Evolutionary conservation across 2,113 vertebrate genomes (phyloP).

Genomic region (Tragelaphus scriptus): DNA sequence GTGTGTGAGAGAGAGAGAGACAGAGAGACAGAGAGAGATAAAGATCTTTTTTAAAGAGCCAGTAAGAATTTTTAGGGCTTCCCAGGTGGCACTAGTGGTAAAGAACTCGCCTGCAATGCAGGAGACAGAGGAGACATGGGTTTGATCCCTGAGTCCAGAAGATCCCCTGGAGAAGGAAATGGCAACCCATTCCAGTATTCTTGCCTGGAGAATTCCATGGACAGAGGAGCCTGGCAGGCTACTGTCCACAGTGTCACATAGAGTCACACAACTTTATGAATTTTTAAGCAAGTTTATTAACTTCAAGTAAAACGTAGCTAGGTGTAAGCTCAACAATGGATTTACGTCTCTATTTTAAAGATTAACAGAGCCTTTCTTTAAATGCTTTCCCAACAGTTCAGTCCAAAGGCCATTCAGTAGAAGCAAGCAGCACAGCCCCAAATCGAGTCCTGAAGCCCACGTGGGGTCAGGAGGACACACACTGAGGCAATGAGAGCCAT

Average conservation of each 20-base stretch:
- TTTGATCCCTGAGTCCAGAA: background rate
- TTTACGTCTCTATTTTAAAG: background rate
- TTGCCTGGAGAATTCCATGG: background rate
- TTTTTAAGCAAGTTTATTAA: slow-evolving; percentile 13
- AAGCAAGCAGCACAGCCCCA: background rate
- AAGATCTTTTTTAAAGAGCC: background rate
- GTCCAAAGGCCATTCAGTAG: background rate
- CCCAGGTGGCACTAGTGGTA: background rate
- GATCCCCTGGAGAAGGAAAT: background rate
- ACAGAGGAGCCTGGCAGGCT: background rate
- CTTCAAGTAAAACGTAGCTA: background rate
- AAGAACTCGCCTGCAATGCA: background rate
- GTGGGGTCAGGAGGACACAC: background rate
- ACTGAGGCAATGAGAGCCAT: background rate
- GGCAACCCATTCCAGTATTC: background rate
- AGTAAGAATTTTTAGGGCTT: background rate
- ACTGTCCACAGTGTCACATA: background rate
- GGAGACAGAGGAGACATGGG: background rate
- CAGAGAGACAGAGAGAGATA: background rate
- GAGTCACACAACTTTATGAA: background rate
- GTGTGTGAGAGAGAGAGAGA: no score
- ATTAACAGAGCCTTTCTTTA: background rate
- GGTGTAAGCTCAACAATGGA: background rate
- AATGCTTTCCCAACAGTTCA: background rate
- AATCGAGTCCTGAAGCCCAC: background rate